Conservation (phyloP, 2,797 vertebrate genomes). For the Distichodus sexfasciatus region DNA sequence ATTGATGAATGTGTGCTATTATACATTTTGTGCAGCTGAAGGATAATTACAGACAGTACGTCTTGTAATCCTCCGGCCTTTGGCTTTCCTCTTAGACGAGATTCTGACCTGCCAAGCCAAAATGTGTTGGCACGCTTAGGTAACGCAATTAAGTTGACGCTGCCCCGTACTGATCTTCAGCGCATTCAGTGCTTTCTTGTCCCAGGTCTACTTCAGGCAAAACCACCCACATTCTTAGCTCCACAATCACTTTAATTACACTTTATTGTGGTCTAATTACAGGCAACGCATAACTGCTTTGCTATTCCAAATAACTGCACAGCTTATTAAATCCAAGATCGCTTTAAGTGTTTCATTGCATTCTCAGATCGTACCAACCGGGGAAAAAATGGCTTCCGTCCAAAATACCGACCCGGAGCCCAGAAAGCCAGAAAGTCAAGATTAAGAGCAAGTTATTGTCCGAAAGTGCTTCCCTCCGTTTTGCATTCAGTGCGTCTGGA, state of each 20-base stretch:
- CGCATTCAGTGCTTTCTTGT: constrained; percentile 6
- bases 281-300: neutral
- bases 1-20: no score
- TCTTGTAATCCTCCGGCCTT: neutral
- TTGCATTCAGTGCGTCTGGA: neutral
- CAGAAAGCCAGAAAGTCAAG: no score
- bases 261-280: neutral
- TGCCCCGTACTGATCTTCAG: neutral
- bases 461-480: neutral
- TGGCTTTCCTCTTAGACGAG: neutral
- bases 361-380: neutral
- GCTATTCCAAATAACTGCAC: neutral
- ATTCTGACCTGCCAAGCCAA: neutral
- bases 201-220: neutral
- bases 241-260: constrained; percentile 21
- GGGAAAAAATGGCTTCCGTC: neutral
- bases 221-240: neutral
- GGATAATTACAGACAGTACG: constrained; percentile 4
- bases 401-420: neutral
- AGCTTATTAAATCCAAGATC: neutral
- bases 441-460: neutral
- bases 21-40: neutral
- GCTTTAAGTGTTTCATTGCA: neutral
- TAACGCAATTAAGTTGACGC: constrained; percentile 6
- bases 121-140: constrained; percentile 1